These are phyloP conservation scores for Pristis pectinata DNA, from an alignment of 2,797 vertebrate genomes.

Conservation along the genomic window DNA sequence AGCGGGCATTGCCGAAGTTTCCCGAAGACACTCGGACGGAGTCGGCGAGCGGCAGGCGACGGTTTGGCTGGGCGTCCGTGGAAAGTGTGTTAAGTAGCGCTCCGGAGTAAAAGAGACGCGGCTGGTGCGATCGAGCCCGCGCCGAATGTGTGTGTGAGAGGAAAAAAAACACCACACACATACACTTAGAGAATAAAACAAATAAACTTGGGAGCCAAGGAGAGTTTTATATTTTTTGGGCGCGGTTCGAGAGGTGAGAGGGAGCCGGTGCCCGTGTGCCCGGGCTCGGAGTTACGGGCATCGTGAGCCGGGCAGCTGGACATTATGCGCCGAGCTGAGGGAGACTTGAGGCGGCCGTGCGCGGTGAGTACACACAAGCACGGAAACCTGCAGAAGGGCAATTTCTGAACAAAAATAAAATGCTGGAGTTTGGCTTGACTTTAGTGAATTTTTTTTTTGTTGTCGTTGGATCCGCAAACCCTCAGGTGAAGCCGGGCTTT, in stretches of 20 bases:
- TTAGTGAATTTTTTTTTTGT: neutral
- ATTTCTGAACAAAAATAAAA: neutral
- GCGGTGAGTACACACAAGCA: neutral
- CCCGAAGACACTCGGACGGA: constrained; percentile 18
- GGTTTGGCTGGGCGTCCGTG: constrained; percentile 27
- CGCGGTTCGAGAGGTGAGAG: constrained; percentile 9
- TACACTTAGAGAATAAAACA: neutral
- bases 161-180: neutral
- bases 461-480: constrained; percentile 13
- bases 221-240: neutral
- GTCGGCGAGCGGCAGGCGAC: neutral
- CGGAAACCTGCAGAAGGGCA: neutral
- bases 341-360: constrained; percentile 16
- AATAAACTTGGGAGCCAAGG: neutral
- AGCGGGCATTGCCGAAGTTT: neutral
- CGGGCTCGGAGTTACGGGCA: constrained; percentile 7
- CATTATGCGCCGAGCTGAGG: constrained; percentile 13
- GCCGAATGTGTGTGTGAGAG: neutral
- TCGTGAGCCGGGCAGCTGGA: constrained; percentile 29
- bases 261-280: neutral
- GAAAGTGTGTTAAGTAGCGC: constrained; percentile 29
- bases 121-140: neutral
- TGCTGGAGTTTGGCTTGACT: constrained; percentile 24
- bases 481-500: constrained; percentile 7
- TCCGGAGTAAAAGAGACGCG: constrained; percentile 19